Evolutionary conservation across 1,140 invertebrate species (phyloP).

Genomic region (Colletes gigas): DNA sequence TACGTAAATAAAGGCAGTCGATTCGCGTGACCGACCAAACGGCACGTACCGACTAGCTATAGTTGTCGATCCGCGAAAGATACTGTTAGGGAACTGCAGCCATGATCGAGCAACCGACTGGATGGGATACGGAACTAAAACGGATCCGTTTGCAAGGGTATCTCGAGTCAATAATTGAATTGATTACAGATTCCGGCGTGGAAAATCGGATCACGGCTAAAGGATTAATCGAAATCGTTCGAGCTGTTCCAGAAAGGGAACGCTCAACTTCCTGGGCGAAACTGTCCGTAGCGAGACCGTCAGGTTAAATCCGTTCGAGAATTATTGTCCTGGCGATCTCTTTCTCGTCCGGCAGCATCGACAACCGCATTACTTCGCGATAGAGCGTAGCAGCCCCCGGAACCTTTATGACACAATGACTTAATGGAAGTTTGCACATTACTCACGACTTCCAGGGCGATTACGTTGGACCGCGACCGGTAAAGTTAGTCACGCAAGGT

Average conservation of each 20-base stretch:
- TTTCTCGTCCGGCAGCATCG: constrained; percentile 20
- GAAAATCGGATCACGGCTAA: constrained; percentile 5
- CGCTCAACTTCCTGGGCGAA: background rate
- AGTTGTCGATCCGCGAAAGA: constrained; percentile 6
- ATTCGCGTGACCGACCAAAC: background rate
- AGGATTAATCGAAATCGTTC: constrained; percentile 27
- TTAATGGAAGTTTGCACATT: constrained; percentile 68
- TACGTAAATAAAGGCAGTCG: background rate
- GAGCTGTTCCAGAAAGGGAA: background rate
- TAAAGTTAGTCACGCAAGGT: constrained; percentile 65
- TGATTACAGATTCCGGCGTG: background rate
- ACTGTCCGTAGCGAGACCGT: background rate
- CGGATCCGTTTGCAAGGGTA: background rate
- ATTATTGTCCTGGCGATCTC: constrained; percentile 39
- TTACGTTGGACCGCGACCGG: constrained; percentile 59
- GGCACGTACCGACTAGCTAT: background rate
- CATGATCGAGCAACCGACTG: background rate
- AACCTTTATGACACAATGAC: constrained; percentile 64
- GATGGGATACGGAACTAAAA: background rate
- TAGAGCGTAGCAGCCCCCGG: background rate
- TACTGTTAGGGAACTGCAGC: background rate
- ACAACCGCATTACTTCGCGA: constrained; percentile 33
- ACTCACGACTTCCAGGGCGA: constrained; percentile 57
- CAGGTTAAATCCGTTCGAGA: constrained; percentile 11
- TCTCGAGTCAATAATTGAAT: background rate